A percentile compares a stretch with the other conserved stretches of the same genome.
phyloP scores from a whole-genome alignment of 2,888 invertebrate genomes.

The Cephus nigrinus region DNA sequence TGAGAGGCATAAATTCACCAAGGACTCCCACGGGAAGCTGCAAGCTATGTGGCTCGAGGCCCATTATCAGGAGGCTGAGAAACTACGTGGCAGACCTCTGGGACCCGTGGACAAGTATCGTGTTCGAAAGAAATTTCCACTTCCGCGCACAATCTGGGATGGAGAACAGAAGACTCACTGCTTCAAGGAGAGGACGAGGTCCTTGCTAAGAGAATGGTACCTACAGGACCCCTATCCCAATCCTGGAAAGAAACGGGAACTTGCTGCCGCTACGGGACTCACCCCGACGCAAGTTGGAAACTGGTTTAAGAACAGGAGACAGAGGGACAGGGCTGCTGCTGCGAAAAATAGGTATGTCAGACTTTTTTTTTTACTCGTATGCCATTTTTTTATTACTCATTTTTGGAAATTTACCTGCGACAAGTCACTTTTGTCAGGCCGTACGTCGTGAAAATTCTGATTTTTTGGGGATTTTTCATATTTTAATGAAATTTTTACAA shows the following conservation, averaged over 20 bases:
- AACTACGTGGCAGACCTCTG: slow-evolving; percentile 86
- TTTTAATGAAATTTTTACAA: no score
- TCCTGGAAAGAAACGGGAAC: slow-evolving; percentile 91
- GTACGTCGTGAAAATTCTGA: background rate
- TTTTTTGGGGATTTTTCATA: background rate
- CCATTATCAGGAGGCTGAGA: slow-evolving; percentile 93
- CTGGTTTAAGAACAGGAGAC: slow-evolving; percentile 92
- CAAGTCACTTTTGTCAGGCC: background rate
- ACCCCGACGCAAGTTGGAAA: slow-evolving; percentile 95
- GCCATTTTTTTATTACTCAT: background rate
- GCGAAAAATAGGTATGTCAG: slow-evolving; percentile 92
- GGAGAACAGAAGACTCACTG: slow-evolving; percentile 97
- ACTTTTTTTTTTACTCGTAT: background rate
- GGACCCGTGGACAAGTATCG: slow-evolving; percentile 95
- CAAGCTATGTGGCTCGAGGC: slow-evolving; percentile 95
- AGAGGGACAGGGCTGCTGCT: slow-evolving; percentile 89
- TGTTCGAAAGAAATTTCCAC: slow-evolving; percentile 92
- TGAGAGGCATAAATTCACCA: slow-evolving; percentile 90
- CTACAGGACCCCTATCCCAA: slow-evolving; percentile 97
- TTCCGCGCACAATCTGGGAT: slow-evolving; percentile 94
- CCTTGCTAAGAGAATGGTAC: slow-evolving; percentile 97
- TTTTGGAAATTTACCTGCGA: background rate
- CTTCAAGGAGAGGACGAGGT: slow-evolving; percentile 95
- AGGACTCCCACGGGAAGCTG: slow-evolving; percentile 88
- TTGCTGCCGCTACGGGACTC: slow-evolving; percentile 90